phyloP scores from a whole-genome alignment of 2,888 invertebrate genomes.

The Punctoribates punctum region DNA sequence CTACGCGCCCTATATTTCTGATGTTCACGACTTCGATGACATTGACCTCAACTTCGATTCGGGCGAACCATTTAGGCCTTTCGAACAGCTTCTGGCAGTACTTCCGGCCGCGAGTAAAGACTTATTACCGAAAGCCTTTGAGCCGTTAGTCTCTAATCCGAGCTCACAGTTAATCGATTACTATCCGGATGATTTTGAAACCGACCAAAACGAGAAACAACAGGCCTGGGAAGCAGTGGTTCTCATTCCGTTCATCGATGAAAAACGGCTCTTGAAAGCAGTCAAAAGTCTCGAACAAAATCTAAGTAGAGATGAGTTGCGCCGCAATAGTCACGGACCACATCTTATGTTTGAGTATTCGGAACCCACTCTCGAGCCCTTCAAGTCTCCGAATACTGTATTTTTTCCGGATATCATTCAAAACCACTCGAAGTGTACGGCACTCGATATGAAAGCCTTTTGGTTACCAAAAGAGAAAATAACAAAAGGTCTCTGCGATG shows the following conservation, averaged over 20 bases:
- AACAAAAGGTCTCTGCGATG: conserved; percentile 51
- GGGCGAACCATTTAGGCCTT: conserved; percentile 81
- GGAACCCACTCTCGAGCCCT: conserved; percentile 58
- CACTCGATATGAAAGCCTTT: conserved; percentile 52
- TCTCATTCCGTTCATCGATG: conserved; percentile 86
- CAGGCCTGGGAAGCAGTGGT: conserved; percentile 97
- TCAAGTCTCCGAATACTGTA: conserved; percentile 51
- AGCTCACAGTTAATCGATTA: conserved; percentile 80
- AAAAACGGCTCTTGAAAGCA: conserved; percentile 67
- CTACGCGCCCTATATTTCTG: conserved; percentile 94
- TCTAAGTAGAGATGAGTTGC: conserved; percentile 66
- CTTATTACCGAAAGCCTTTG: conserved; percentile 70
- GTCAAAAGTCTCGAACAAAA: conserved; percentile 67
- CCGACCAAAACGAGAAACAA: conserved; percentile 91
- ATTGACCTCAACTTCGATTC: conserved; percentile 75
- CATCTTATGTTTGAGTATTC: conserved; percentile 66
- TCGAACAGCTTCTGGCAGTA: conserved; percentile 83
- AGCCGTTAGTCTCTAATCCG: conserved; percentile 66
- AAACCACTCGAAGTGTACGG: conserved; percentile 54
- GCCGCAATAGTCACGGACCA: conserved; percentile 78
- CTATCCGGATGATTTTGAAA: conserved; percentile 84
- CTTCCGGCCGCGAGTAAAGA: conserved; percentile 78
- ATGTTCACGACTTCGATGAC: conserved; percentile 72
- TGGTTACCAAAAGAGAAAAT: conserved; percentile 50
- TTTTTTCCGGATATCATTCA: conserved; percentile 52